Percentiles rank a stretch among this genome's conserved stretches.
Evolutionary conservation across 1,140 invertebrate species (phyloP).

Genomic region (Zeugodacus cucurbitae): DNA sequence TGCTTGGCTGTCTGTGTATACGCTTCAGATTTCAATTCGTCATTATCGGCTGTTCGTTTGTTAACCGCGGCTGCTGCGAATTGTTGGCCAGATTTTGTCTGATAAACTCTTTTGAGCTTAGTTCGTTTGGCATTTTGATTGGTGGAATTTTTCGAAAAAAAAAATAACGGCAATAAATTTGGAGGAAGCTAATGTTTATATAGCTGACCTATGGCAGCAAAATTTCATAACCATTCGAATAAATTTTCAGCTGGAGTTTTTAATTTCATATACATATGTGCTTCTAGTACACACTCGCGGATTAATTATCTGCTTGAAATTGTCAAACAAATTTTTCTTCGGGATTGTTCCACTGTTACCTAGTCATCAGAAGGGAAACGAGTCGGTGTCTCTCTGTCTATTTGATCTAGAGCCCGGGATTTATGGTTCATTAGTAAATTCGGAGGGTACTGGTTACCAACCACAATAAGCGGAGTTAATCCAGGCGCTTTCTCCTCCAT

Average conservation of each 20-base stretch:
- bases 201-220: neutral
- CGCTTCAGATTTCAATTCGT: neutral
- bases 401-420: too few species aligned
- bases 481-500: too few species aligned
- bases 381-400: too few species aligned
- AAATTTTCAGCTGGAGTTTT: neutral
- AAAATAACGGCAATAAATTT: neutral
- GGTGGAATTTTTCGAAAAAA: neutral
- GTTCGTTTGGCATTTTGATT: slow-evolving; percentile 9
- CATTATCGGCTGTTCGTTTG: slow-evolving; percentile 5
- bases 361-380: too few species aligned
- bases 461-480: too few species aligned
- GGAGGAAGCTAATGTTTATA: neutral
- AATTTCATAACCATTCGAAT: neutral
- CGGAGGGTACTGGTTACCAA: too few species aligned
- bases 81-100: neutral
- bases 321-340: too few species aligned
- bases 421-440: too few species aligned
- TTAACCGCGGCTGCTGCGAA: neutral
- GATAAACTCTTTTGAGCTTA: slow-evolving; percentile 16
- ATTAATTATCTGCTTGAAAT: too few species aligned
- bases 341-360: too few species aligned
- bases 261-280: neutral
- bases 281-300: too few species aligned
- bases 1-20: neutral